A percentile compares a stretch with the other conserved stretches of the same genome.
Evolutionary conservation across 2,888 invertebrate species (phyloP).

Genomic region (Andrena marginata): DNA sequence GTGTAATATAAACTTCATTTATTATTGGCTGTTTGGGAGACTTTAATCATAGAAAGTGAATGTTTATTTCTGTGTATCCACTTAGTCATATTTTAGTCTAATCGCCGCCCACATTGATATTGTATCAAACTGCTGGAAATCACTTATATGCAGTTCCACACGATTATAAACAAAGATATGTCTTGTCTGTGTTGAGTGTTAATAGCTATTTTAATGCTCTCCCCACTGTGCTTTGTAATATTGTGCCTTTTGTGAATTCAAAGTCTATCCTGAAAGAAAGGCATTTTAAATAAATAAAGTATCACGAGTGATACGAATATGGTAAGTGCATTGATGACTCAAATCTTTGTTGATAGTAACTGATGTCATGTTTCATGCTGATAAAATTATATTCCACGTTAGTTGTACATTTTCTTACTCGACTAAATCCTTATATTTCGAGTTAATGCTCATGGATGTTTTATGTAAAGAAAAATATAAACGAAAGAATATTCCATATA

Average conservation of each 20-base stretch:
- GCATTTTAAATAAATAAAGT: slow-evolving; percentile 36
- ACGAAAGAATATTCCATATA: too few relatives aligned
- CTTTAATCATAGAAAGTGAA: slow-evolving; percentile 49
- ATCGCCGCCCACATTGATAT: slow-evolving; percentile 49
- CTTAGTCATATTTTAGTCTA: slow-evolving; percentile 37
- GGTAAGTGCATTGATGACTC: slow-evolving; percentile 47
- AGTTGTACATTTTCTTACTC: background rate
- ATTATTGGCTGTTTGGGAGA: slow-evolving; percentile 15
- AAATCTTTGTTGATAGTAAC: slow-evolving; percentile 34
- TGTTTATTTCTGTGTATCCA: slow-evolving; percentile 52
- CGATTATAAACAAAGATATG: slow-evolving; percentile 41
- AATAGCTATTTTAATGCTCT: slow-evolving; percentile 17
- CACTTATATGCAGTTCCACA: slow-evolving; percentile 37
- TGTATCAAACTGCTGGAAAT: slow-evolving; percentile 45
- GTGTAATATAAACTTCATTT: slow-evolving; percentile 4
- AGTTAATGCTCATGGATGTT: too few relatives aligned
- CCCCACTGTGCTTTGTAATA: slow-evolving; percentile 18
- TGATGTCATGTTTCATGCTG: slow-evolving; percentile 14
- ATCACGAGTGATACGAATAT: slow-evolving; percentile 50
- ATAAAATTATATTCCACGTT: slow-evolving; percentile 23
- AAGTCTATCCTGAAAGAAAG: slow-evolving; percentile 28
- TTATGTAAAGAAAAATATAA: background rate
- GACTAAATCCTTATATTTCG: too few relatives aligned
- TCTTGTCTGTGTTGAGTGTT: slow-evolving; percentile 22
- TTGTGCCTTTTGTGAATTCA: slow-evolving; percentile 19